Evolutionary conservation across 2,888 invertebrate species (phyloP).

Genomic region (Stramonita haemastoma): DNA sequence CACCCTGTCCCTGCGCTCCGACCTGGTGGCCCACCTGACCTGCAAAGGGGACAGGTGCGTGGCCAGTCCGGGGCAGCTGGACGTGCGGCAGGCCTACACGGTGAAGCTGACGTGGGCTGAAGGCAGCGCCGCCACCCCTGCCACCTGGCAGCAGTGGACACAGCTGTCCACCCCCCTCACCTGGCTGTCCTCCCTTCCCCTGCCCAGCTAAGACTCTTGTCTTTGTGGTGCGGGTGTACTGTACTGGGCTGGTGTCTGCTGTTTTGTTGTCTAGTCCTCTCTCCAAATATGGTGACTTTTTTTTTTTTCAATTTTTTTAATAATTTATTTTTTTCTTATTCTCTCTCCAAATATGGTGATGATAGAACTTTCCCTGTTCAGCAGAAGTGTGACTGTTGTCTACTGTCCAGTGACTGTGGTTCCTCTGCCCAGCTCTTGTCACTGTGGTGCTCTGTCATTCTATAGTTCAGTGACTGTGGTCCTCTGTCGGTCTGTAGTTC

Average conservation of each 20-base stretch:
- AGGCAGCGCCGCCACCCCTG: background rate
- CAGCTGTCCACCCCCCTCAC: background rate
- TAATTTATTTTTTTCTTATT: background rate
- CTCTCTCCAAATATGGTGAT: background rate
- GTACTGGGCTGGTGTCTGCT: too few relatives aligned
- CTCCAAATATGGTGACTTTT: background rate
- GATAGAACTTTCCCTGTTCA: background rate
- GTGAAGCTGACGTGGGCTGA: constrained; percentile 34
- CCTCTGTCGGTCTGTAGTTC: too few relatives aligned
- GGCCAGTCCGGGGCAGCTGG: constrained; percentile 36
- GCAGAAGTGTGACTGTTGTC: too few relatives aligned
- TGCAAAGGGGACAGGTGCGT: constrained; percentile 30
- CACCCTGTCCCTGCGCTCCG: constrained; percentile 26
- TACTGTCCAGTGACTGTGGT: too few relatives aligned
- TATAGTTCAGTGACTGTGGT: too few relatives aligned
- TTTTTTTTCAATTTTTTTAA: background rate
- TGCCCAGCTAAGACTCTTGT: background rate
- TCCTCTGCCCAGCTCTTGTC: too few relatives aligned
- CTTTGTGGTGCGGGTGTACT: too few relatives aligned
- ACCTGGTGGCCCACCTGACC: constrained; percentile 32
- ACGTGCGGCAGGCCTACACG: constrained; percentile 8
- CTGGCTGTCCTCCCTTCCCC: background rate
- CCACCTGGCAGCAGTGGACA: background rate
- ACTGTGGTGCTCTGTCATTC: too few relatives aligned
- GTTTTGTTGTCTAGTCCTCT: background rate